Percentiles rank a stretch among this genome's conserved stretches.
Conservation (phyloP, 2,888 invertebrate genomes). For the Phragmatobia fuliginosa region DNA sequence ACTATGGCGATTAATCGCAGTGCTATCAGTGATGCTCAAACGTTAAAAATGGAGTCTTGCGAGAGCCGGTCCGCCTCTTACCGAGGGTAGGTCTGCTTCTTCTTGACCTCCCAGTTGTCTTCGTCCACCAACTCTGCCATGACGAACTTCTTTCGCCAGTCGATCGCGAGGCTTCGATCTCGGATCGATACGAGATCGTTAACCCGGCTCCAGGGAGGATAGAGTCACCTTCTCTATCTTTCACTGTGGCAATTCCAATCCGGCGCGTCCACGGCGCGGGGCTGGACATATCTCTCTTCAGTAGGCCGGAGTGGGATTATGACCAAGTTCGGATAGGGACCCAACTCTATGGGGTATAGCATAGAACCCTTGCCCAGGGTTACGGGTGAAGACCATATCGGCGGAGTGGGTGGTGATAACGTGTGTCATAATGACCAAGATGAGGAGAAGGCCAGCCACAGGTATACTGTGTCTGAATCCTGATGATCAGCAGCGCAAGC, state of each 20-base stretch:
- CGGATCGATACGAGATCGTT: background rate
- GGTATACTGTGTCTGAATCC: background rate
- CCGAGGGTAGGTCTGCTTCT: slow-evolving; percentile 38
- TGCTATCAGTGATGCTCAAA: slow-evolving; percentile 34
- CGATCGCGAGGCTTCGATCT: slow-evolving; percentile 89
- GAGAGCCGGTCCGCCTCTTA: slow-evolving; percentile 31
- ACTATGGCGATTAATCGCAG: slow-evolving; percentile 3
- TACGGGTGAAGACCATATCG: background rate
- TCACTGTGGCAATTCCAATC: background rate
- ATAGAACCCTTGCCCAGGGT: background rate
- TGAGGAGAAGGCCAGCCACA: no score
- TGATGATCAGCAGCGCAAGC: background rate
- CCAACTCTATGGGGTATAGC: background rate
- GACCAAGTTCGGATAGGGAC: background rate
- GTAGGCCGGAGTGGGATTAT: background rate
- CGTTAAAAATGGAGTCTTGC: background rate
- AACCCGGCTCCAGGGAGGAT: background rate
- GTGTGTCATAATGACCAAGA: no score
- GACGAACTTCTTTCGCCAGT: slow-evolving; percentile 73
- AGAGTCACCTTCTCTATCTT: background rate
- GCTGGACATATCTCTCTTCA: background rate
- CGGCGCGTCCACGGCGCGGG: background rate
- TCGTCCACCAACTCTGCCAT: slow-evolving; percentile 65
- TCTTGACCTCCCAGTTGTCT: slow-evolving; percentile 56
- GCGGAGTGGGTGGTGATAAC: background rate